Conservation (phyloP, 2,888 invertebrate species). For the Microchrysa polita region DNA sequence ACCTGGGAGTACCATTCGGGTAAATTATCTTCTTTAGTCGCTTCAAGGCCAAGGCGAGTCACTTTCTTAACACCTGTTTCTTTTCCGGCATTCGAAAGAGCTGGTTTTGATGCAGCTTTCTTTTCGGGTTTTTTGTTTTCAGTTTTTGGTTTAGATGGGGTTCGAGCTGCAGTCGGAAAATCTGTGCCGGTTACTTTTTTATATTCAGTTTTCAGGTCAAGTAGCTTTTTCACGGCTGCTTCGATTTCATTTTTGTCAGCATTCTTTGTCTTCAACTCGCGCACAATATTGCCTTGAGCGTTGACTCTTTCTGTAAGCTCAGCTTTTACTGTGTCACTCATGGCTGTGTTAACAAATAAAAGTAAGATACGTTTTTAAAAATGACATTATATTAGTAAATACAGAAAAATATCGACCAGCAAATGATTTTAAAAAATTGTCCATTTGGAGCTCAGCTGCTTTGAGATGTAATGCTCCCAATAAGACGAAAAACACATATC, state of each 20-base stretch:
- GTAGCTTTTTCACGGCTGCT: constrained; percentile 65
- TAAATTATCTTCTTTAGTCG: constrained; percentile 89
- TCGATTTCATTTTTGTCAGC: constrained; percentile 66
- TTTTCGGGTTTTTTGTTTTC: constrained; percentile 56
- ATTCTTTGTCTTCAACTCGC: constrained; percentile 67
- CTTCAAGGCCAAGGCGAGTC: constrained; percentile 93
- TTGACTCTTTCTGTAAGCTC: constrained; percentile 66
- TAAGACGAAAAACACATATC: too few relatives aligned
- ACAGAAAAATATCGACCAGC: too few relatives aligned
- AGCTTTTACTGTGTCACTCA: constrained; percentile 51
- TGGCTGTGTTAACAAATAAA: background rate
- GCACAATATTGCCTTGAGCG: constrained; percentile 70
- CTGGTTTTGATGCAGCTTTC: constrained; percentile 53
- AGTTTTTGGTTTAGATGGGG: constrained; percentile 54
- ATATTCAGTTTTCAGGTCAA: constrained; percentile 72
- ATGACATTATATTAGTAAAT: too few relatives aligned
- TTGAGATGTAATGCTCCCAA: too few relatives aligned
- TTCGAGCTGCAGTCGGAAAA: constrained; percentile 64
- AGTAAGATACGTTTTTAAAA: too few relatives aligned
- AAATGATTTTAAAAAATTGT: too few relatives aligned
- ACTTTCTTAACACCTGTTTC: constrained; percentile 71
- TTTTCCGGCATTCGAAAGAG: constrained; percentile 61
- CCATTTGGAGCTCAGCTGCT: too few relatives aligned
- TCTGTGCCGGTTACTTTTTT: constrained; percentile 67
- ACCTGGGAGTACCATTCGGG: constrained; percentile 98